A percentile compares a stretch with the other conserved stretches of the same genome.
Conservation (phyloP, 2,888 invertebrate genomes). For the Spodoptera picta region DNA sequence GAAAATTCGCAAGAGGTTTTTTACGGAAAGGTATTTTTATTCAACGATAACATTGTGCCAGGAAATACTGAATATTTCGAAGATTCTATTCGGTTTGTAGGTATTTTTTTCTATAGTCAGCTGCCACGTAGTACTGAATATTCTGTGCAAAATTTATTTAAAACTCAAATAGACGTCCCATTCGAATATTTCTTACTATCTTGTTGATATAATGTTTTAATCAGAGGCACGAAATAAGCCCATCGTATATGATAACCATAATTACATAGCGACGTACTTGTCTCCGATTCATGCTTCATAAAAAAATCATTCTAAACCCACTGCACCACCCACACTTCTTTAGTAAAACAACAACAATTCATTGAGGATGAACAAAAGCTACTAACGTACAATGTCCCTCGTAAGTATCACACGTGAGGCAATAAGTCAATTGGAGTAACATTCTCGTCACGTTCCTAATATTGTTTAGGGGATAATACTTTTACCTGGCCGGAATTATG, state of each 20-base stretch:
- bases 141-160: background rate
- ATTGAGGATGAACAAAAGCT: slow-evolving; percentile 8
- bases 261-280: too few species aligned
- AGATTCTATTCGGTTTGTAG: slow-evolving; percentile 2
- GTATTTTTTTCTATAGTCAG: background rate
- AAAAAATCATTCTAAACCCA: too few species aligned
- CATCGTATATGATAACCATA: too few species aligned
- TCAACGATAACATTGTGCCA: slow-evolving; percentile 15
- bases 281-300: too few species aligned
- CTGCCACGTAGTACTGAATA: slow-evolving; percentile 3
- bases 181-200: too few species aligned
- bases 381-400: slow-evolving; percentile 4
- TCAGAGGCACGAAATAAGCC: too few species aligned
- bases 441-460: slow-evolving; percentile 80
- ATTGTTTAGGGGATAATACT: slow-evolving; percentile 81
- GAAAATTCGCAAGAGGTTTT: slow-evolving; percentile 36
- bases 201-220: too few species aligned
- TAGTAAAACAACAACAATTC: too few species aligned
- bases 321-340: too few species aligned
- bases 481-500: slow-evolving; percentile 80
- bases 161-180: too few species aligned
- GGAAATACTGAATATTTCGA: slow-evolving; percentile 13
- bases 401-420: slow-evolving; percentile 40
- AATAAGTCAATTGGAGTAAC: slow-evolving; percentile 71
- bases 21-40: slow-evolving; percentile 34